Evolutionary conservation across 2,797 vertebrate genomes (phyloP), one percentile per base, ranked within the genome.

Genomic region (Artibeus lituratus): DNA sequence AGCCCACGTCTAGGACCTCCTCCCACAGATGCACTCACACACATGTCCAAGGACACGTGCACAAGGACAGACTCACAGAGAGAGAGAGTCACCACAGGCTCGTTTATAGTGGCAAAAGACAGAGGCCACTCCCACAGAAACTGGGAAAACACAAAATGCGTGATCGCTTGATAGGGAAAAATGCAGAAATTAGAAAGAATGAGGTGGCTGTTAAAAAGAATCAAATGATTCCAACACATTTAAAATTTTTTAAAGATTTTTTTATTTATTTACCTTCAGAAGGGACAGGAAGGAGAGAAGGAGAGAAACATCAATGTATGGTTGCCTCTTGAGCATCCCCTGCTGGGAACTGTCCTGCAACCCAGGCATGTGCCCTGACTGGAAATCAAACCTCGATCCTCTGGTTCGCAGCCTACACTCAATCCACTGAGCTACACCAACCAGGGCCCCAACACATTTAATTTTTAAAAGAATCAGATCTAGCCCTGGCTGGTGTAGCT

Each of bases 21-120:
- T 32, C 59, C 49, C 42, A 55, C 32, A 87, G 69, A 73, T 10
- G 35, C 39, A 76, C 82, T 87, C 72, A 59, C 26, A 59, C 57
- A 26, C 3, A 10, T 55, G 53, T 22, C 53, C 9, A 22, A 57
- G 55, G 22, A 59, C 51, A 44, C 2, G 15, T 67, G 26, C 55
- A 39, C 0, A 1, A 53, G n/a, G 26, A 37, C 21, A 69, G 22
- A 57, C 2, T 0, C 29, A 42, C 35, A 4, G 7, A 42, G 39
- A 42, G n/a, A 35, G 80, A 72, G 44, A 39, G 22, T 26, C 11
- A 1, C 7, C 7, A 9, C 9, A 37, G 57, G 51, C 5, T 22
- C 32, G 10, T 37, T 67, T 44, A 59, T 4, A 16, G 39, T 39
- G 47, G 74, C 72, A 76, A 70, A 73, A 51, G 19, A 29, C 1